phyloP scores from a whole-genome alignment of 2,888 invertebrate genomes.

The Brachylomia viminalis region DNA sequence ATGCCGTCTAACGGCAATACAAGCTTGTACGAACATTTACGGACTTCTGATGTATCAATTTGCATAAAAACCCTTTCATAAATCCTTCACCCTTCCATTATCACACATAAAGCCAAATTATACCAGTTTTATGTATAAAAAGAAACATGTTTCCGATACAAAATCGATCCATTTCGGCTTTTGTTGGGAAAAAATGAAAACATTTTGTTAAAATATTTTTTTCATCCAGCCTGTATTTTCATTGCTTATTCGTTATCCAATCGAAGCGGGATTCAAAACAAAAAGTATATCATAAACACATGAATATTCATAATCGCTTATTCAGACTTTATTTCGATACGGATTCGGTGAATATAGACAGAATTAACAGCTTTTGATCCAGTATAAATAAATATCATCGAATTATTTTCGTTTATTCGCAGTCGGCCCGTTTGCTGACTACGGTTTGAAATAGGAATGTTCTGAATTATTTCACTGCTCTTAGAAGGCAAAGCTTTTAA shows the following conservation, averaged over 20 bases:
- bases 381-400: slow-evolving; percentile 29
- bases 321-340: slow-evolving; percentile 22
- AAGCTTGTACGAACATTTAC: not conserved
- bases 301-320: slow-evolving; percentile 55
- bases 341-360: slow-evolving; percentile 13
- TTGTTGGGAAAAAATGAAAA: slow-evolving; percentile 27
- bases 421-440: not conserved
- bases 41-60: slow-evolving; percentile 9
- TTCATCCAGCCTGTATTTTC: slow-evolving; percentile 31
- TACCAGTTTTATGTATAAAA: no score
- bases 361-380: slow-evolving; percentile 33
- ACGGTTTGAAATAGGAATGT: not conserved
- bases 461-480: not conserved
- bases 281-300: slow-evolving; percentile 36
- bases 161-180: slow-evolving; percentile 24
- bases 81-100: slow-evolving; percentile 18
- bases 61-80: slow-evolving; percentile 14
- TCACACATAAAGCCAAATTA: slow-evolving; percentile 14
- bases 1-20: not conserved
- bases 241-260: slow-evolving; percentile 23
- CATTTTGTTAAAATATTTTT: slow-evolving; percentile 9
- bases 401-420: slow-evolving; percentile 5
- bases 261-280: slow-evolving; percentile 2
- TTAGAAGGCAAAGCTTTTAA: not conserved
- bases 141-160: slow-evolving; percentile 22